Conservation (phyloP, 2,797 vertebrate genomes). For the Enteromius radiatus region DNA sequence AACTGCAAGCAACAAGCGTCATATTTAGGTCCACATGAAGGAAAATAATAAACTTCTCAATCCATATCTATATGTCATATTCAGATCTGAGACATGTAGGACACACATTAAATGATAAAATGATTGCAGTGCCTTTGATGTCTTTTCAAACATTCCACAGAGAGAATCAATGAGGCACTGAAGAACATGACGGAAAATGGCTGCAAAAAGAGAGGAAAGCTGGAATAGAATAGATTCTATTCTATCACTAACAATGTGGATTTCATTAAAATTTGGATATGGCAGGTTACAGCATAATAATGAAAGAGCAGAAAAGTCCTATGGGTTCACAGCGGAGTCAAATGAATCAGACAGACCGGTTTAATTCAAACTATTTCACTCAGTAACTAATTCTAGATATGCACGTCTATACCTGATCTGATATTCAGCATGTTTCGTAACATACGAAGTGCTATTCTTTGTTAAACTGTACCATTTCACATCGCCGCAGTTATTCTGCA, state of each 20-base stretch:
- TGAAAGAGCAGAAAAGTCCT: background rate
- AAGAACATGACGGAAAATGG: slow-evolving; percentile 22
- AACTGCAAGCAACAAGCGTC: slow-evolving; percentile 2
- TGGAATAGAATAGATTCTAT: slow-evolving; percentile 27
- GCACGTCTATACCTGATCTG: background rate
- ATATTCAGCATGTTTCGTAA: background rate
- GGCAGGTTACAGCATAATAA: slow-evolving; percentile 32
- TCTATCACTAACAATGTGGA: slow-evolving; percentile 42
- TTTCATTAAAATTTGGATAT: slow-evolving; percentile 38
- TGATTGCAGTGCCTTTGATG: slow-evolving; percentile 28
- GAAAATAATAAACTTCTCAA: background rate
- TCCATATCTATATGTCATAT: slow-evolving; percentile 1
- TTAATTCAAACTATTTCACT: background rate
- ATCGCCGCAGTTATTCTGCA: slow-evolving; percentile 37
- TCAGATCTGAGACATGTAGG: slow-evolving; percentile 1
- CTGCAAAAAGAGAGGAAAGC: slow-evolving; percentile 13
- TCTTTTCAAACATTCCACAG: slow-evolving; percentile 29
- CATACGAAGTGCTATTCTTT: slow-evolving; percentile 35
- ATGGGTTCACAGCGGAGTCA: slow-evolving; percentile 19
- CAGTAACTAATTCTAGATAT: slow-evolving; percentile 1
- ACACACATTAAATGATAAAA: slow-evolving; percentile 12
- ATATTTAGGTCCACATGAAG: background rate
- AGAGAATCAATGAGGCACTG: slow-evolving; percentile 33
- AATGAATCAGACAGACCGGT: slow-evolving; percentile 13
- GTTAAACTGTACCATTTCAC: slow-evolving; percentile 58